Evolutionary conservation across 2,797 vertebrate species (phyloP).

Genomic region (Arremon brunneinucha): DNA sequence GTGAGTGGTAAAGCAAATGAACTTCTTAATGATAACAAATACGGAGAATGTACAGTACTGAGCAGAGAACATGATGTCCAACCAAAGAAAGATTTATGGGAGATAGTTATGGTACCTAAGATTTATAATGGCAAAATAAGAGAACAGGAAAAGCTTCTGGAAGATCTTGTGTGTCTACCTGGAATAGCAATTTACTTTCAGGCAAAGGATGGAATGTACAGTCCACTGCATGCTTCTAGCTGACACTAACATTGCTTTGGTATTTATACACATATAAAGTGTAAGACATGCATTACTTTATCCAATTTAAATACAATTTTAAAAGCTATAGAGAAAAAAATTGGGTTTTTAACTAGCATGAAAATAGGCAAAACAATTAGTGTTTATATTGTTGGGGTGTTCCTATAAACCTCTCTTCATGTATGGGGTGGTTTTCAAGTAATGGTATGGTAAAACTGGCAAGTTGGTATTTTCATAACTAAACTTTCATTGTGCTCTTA

Average conservation of each 20-base stretch:
- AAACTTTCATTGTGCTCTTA: neutral
- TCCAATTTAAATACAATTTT: neutral
- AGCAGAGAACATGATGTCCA: neutral
- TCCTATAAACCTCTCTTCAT: neutral
- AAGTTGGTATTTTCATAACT: neutral
- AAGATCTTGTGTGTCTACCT: neutral
- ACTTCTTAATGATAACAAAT: slow-evolving; percentile 26
- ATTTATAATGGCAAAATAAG: neutral
- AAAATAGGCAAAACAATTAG: neutral
- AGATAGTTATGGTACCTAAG: neutral
- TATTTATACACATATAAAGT: neutral
- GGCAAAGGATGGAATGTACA: neutral
- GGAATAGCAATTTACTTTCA: neutral
- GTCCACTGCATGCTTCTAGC: neutral
- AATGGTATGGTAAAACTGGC: neutral
- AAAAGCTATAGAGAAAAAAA: neutral
- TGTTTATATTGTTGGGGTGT: neutral
- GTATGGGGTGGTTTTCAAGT: neutral
- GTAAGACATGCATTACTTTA: neutral
- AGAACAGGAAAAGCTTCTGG: neutral
- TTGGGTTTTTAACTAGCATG: rapidly evolving
- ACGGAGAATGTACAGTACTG: neutral
- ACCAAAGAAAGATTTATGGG: neutral
- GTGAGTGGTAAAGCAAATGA: slow-evolving; percentile 26
- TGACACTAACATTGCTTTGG: neutral